Base-by-base conservation (phyloP, 2,797 vertebrate species). In the Cirrhinus mrigala region DNA sequence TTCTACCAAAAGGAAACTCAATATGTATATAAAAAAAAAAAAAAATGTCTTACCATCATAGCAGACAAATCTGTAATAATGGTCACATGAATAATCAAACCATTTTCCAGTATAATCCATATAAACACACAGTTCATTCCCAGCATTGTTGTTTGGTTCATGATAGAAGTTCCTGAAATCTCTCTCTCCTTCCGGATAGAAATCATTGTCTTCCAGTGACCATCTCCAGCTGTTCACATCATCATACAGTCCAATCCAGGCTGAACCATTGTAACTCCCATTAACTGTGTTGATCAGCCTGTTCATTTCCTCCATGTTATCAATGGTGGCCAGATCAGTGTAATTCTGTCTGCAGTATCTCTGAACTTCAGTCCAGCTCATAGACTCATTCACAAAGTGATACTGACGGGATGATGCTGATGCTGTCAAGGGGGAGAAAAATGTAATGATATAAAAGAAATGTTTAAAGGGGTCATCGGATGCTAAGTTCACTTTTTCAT, bases 331-430 rank as follows among this genome's bases (percentile, higher is more conserved):
- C 33, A 37, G 33, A 37, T 37, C 33, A 37, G 33, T 37, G 33
- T 37, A 37, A 37, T 37, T 37, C 33, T 37, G 33, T 37, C 33
- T 37, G 33, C 33, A 37, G 33, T 37, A 37, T 37, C 33, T 37
- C 33, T 37, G 33, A 37, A 4, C 33, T 37, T 37, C 33, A 37
- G 33, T 50, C 91, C 92, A 94, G 40, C 20, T 92, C 84, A 54
- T 87, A 1, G 1, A 6, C 1, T 0, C 3, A 2, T 58, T n/a
- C 9, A 91, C 79, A 27, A 86, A 87, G 86, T 89, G 50, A 79
- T 91, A 92, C 40, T 80, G 14, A 7, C 1, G 85, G 24, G 44
- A 33, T 50, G 9, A 54, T 75, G 24, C 48, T 33, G 1, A 68
- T 66, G 18, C 20, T 80, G 56, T 10, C 14, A 46, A 9, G 1